These are phyloP conservation scores for Bradypus variegatus DNA, from an alignment of 2,797 vertebrate species.

Conservation along the genomic window DNA sequence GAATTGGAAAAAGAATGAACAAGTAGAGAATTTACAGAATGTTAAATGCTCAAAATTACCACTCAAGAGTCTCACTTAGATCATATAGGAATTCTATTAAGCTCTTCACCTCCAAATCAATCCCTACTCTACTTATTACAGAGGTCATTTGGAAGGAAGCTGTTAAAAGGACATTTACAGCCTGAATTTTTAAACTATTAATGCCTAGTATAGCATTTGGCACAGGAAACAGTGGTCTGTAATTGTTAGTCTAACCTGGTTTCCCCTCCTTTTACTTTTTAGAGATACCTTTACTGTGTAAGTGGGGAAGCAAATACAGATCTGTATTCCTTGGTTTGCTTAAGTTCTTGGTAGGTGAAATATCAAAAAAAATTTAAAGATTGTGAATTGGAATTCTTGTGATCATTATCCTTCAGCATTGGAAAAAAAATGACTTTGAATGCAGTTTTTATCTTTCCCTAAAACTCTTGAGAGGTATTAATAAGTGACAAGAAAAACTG, in stretches of 20 bases:
- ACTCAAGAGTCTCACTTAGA: background rate
- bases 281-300: background rate
- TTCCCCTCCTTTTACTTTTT: background rate
- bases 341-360: conserved; percentile 1
- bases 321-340: background rate
- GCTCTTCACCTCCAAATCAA: background rate
- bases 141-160: background rate
- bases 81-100: background rate
- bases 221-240: background rate
- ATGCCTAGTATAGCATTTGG: background rate
- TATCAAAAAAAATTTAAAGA: background rate
- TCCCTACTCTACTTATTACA: background rate
- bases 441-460: background rate
- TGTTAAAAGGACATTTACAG: background rate
- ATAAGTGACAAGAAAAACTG: background rate
- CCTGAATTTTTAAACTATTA: background rate
- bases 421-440: background rate
- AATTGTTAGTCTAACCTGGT: background rate
- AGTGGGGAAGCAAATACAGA: background rate
- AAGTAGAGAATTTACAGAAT: background rate
- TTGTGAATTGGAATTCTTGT: background rate
- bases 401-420: background rate
- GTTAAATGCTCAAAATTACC: background rate
- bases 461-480: background rate
- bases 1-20: background rate